A percentile compares a stretch with the other conserved stretches of the same genome.
Evolutionary conservation across 1,140 invertebrate species (phyloP).

Genomic region (roundworm (Caenorhabditis elegans)): DNA sequence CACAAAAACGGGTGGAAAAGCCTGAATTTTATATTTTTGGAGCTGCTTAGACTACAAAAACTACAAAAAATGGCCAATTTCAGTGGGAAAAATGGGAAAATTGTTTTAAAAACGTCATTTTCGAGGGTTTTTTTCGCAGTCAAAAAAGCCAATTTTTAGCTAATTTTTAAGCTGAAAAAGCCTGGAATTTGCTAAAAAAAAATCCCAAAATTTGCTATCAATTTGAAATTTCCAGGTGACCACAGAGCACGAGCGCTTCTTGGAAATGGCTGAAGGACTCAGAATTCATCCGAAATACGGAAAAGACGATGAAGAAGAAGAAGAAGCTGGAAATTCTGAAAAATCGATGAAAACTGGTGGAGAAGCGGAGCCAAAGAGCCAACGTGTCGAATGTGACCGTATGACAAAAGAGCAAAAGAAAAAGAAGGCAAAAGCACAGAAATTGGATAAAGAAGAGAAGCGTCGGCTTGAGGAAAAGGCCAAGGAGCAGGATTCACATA

Average conservation of each 20-base stretch:
- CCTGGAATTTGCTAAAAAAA: not conserved
- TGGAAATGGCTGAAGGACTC: conserved; percentile 43
- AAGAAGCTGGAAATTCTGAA: not conserved
- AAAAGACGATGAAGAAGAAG: conserved; percentile 18
- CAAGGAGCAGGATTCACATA: conserved; percentile 34
- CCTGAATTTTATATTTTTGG: too few relatives aligned
- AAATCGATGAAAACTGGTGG: not conserved
- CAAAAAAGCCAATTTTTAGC: too few relatives aligned
- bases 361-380: too few relatives aligned
- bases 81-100: too few relatives aligned
- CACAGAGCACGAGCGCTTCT: not conserved
- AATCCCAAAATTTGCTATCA: not conserved
- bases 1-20: too few relatives aligned
- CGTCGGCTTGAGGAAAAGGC: conserved; percentile 21
- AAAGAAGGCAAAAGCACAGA: not conserved
- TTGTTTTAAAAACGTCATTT: too few relatives aligned
- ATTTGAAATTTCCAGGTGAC: not conserved
- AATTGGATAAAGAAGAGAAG: conserved; percentile 36
- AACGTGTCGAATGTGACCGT: not conserved
- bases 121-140: too few relatives aligned
- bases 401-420: conserved; percentile 43
- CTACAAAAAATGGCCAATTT: too few relatives aligned
- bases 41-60: too few relatives aligned
- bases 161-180: too few relatives aligned
- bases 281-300: conserved; percentile 23